These are phyloP conservation scores for Muscicapa adusta DNA, from an alignment of 2,113 vertebrate species.

Conservation along the genomic window DNA sequence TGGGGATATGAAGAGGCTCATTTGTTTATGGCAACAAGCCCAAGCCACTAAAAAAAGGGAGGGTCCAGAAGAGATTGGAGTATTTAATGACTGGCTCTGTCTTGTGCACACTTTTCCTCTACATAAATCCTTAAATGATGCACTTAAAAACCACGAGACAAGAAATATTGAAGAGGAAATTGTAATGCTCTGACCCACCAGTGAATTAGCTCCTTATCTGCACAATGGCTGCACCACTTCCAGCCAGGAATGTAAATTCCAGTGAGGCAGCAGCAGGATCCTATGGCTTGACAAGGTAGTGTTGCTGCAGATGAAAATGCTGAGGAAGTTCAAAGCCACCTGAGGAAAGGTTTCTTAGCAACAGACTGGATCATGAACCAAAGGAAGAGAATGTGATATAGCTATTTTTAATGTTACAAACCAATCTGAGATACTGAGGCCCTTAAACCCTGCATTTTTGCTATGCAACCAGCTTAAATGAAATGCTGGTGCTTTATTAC, in stretches of 20 bases:
- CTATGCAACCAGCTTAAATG: neutral
- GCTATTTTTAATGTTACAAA: constrained; percentile 6
- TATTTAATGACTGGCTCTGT: neutral
- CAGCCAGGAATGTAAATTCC: neutral
- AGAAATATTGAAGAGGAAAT: neutral
- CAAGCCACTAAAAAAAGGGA: neutral
- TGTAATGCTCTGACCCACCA: neutral
- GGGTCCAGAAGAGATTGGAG: neutral
- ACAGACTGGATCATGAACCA: neutral
- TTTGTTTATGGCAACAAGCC: neutral
- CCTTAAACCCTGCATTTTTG: neutral
- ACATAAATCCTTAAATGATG: neutral
- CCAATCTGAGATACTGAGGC: neutral
- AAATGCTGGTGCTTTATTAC: neutral
- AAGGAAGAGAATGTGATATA: neutral
- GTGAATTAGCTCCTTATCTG: neutral
- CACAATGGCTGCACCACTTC: neutral
- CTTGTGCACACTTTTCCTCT: neutral
- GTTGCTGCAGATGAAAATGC: neutral
- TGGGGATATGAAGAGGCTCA: neutral
- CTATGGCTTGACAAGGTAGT: neutral
- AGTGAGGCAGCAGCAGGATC: neutral
- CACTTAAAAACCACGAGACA: neutral
- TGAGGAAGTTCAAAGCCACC: constrained; percentile 41
- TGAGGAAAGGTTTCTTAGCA: constrained; percentile 52